A percentile compares a stretch with the other conserved stretches of the same genome.
Conservation (phyloP, 2,113 vertebrate genomes). For the Centrocercus urophasianus region DNA sequence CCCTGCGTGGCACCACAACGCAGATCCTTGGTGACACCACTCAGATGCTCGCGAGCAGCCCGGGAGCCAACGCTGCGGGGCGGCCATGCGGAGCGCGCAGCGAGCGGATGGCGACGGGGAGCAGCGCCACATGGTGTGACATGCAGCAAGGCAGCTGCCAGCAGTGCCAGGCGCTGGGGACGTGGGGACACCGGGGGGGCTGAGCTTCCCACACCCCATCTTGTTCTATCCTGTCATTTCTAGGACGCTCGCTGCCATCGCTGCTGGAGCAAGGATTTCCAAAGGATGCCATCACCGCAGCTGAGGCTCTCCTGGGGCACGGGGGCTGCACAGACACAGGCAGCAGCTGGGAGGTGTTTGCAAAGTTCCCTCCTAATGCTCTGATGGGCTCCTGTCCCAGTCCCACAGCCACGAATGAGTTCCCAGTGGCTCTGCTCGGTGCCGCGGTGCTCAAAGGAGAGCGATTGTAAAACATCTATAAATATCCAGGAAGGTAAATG, state of each 20-base stretch:
- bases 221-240: background rate
- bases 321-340: background rate
- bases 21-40: background rate
- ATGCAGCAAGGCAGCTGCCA: background rate
- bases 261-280: background rate
- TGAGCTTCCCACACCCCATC: fast-evolving
- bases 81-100: background rate
- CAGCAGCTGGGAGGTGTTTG: background rate
- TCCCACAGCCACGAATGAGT: background rate
- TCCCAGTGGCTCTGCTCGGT: fast-evolving
- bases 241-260: background rate
- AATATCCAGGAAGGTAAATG: conserved; percentile 43
- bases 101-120: background rate
- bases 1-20: background rate
- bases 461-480: background rate
- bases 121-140: background rate
- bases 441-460: background rate
- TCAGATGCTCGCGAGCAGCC: fast-evolving
- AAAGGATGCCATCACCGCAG: background rate
- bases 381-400: background rate
- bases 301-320: fast-evolving
- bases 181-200: background rate
- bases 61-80: background rate
- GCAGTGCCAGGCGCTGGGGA: background rate
- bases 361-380: fast-evolving